Base-by-base conservation (phyloP, 1,140 invertebrate genomes). In the Anastrepha obliqua region DNA sequence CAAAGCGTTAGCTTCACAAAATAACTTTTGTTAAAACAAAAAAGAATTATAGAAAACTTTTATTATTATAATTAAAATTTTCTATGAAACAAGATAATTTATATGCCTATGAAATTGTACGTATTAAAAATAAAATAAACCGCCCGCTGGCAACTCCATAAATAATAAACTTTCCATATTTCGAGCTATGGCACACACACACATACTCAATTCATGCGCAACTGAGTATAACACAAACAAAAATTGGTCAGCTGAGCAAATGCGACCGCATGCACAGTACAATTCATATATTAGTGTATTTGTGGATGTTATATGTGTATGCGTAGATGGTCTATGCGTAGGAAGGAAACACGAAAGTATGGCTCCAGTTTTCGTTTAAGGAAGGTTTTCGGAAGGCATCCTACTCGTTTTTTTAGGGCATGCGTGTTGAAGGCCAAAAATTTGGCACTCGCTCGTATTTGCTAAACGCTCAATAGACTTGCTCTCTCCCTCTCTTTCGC, bases 291-390 rank as follows among this genome's bases (percentile, higher is more conserved):
- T 29, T 0, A 29, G 29, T 29, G 29, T 29, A 29, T 29, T 29
- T 29, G 29, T 29, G 29, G 1, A 29, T 29, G 29, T 29, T 29
- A 29, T 29, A 29, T n/a, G n/a, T 29, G 47, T 81, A 9, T 55
- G 7, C 42, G 9, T 81, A 29, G 47, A 81, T 42, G 9, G 47
- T n/a, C 29, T 55, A 81, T 20, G 74, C 74, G 74, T 81, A 55
- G 74, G 47, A 81, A 81, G 74, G 44, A 81, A 81, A 55, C 74
- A 51, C 74, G 74, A 81, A 81, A 42, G 47, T 47, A 81, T 81
- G 3, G 29, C 64, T 39, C 29, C 64, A 42, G 8, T 39, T 47
- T 17, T 17, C 4, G 15, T 42, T 74, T 74, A 8, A 55, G 51
- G 11, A 55, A 55, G 11, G 39, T 17, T 74, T 67, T 13, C 65